Evolutionary conservation across 1,140 invertebrate species (phyloP).

Genomic region (Penaeus indicus): DNA sequence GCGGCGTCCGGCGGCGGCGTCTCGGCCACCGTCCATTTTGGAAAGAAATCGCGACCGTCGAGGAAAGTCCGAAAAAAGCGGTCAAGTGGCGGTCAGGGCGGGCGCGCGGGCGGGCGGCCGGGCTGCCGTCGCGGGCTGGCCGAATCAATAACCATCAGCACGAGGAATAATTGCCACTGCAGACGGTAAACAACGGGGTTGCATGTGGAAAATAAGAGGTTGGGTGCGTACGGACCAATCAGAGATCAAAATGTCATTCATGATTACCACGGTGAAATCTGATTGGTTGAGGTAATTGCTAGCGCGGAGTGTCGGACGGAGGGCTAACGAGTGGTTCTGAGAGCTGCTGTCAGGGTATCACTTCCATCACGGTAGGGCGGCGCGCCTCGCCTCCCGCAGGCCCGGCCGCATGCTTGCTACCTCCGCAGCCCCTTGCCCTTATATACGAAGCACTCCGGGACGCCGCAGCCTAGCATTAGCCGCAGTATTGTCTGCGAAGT

Average conservation of each 20-base stretch:
- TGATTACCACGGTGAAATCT: constrained; percentile 48
- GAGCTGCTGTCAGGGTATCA: constrained; percentile 32
- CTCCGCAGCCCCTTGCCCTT: neutral
- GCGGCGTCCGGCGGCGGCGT: too few species aligned
- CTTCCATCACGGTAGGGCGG: constrained; percentile 11
- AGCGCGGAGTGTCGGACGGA: constrained; percentile 36
- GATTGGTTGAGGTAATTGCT: constrained; percentile 46
- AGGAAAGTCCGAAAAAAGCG: neutral
- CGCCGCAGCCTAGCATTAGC: too few species aligned
- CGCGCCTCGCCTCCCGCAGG: neutral
- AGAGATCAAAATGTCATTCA: constrained; percentile 57
- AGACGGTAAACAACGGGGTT: constrained; percentile 46
- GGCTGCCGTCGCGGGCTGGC: neutral
- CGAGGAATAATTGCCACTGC: constrained; percentile 47
- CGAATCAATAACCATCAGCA: constrained; percentile 57
- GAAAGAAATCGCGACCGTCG: neutral
- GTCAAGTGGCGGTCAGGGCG: neutral
- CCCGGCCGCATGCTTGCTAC: neutral
- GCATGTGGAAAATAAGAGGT: constrained; percentile 44
- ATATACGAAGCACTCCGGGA: too few species aligned
- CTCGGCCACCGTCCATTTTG: neutral
- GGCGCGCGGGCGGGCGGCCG: neutral
- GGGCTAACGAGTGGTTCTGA: constrained; percentile 36
- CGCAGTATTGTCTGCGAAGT: too few species aligned
- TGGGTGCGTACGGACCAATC: constrained; percentile 48